Percentiles rank a stretch among this genome's conserved stretches.
These are phyloP conservation scores for Tupiocoris notatus DNA, from an alignment of 2,888 invertebrate genomes.

Conservation along the genomic window DNA sequence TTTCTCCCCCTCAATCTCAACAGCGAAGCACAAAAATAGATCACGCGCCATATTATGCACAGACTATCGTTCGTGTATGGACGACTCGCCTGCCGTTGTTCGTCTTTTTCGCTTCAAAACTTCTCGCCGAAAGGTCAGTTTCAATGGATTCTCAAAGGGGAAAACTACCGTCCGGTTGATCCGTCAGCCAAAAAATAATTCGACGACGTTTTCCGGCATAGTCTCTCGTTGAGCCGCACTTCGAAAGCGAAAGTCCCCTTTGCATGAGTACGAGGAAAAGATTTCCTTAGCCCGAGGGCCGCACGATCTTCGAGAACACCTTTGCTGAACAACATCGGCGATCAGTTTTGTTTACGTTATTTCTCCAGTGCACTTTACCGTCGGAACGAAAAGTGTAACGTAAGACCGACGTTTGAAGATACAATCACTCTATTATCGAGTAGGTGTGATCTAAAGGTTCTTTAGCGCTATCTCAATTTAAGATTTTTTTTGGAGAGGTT, in stretches of 20 bases:
- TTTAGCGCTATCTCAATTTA: too few relatives aligned
- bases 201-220: not conserved
- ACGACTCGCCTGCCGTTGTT: too few relatives aligned
- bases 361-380: not conserved
- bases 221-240: not conserved
- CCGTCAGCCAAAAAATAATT: not conserved
- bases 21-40: too few relatives aligned
- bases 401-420: not conserved
- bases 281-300: not conserved
- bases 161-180: too few relatives aligned
- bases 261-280: not conserved
- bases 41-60: too few relatives aligned
- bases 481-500: too few relatives aligned
- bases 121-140: too few relatives aligned
- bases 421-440: not conserved
- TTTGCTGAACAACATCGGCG: not conserved
- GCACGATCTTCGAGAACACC: not conserved
- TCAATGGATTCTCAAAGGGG: too few relatives aligned
- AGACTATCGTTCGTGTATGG: too few relatives aligned
- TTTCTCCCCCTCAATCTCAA: too few relatives aligned
- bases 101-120: too few relatives aligned
- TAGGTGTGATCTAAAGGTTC: too few relatives aligned
- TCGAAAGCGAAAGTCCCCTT: not conserved
- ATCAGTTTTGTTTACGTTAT: not conserved
- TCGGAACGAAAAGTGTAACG: not conserved